phyloP scores from a whole-genome alignment of 2,797 vertebrate genomes.

The Pipistrellus pipistrellus region DNA sequence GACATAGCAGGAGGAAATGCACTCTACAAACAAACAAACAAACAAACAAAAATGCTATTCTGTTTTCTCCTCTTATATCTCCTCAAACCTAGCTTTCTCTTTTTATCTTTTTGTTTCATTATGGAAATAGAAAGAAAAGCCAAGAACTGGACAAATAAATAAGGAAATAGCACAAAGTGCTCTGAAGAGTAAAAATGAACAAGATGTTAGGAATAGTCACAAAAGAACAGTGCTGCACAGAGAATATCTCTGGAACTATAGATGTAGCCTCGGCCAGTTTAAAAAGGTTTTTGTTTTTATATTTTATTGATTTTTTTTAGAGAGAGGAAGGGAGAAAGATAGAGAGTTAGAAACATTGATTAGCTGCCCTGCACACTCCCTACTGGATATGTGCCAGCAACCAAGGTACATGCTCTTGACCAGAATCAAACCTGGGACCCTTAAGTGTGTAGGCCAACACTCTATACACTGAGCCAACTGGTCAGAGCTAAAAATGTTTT shows the following conservation, averaged over 20 bases:
- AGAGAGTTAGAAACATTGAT: too few species aligned
- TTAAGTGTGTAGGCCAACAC: too few species aligned
- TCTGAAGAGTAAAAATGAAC: constrained; percentile 46
- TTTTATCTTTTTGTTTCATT: constrained; percentile 10
- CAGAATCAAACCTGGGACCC: too few species aligned
- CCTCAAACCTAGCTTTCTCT: background rate
- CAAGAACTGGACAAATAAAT: constrained; percentile 1
- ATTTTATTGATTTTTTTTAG: too few species aligned
- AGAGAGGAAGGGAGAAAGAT: too few species aligned
- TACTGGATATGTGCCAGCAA: too few species aligned
- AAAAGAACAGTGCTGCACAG: background rate
- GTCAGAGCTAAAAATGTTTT: background rate
- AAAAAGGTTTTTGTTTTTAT: background rate
- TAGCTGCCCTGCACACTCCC: too few species aligned
- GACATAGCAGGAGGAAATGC: background rate
- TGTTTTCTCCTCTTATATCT: background rate
- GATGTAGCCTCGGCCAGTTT: background rate
- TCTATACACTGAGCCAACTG: too few species aligned
- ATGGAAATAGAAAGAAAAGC: constrained; percentile 44
- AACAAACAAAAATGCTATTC: background rate
- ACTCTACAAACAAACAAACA: background rate
- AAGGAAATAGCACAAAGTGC: background rate
- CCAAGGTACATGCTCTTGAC: too few species aligned
- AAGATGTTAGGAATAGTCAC: background rate
- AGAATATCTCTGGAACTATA: background rate